Base-by-base conservation (phyloP, 2,888 invertebrate genomes). In the Branchipolynoe longqiensis region DNA sequence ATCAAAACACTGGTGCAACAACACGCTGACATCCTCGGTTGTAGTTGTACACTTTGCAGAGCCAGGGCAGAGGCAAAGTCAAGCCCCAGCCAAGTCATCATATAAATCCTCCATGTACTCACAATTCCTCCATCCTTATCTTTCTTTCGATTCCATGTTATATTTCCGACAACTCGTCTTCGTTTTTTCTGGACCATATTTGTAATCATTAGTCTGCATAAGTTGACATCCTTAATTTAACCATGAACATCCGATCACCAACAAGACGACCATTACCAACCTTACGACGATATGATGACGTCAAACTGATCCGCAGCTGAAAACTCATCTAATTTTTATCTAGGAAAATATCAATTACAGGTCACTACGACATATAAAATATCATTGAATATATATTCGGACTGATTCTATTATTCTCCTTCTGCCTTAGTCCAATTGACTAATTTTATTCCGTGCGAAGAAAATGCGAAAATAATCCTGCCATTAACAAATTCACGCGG, bases 121-220 rank as follows among this genome's bases (percentile, higher is more conserved):
- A 84, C 84, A 14, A 40, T 38, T 62, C 62, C 48, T 3, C 82
- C 85, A 36, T 81, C 85, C 48, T 84, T 86, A 12, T 31, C 36
- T 38, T 82, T 82, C 64, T 78, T 86, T 25, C 85, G 41, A 40
- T 69, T 82, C 74, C 86, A 85, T 18, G 64, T 58, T 56, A 86
- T 85, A 54, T 82, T 86, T 31, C 87, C 87, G 33, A 87, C 84
- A 12, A 87, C 87, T 58, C 87, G 33, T 81, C 86, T 85, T 33
- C 86, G 82, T 33, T 86, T 87, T 78, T 87, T 87, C 28, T 81
- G 81, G 12, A 85, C 62, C 85, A 85, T 86, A 28, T 69, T 84
- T 62, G 62, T 73, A 33, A 84, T 25, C 48, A 84, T 78, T 78
- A 31, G 12, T 78, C 31, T 41, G 3, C 78, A 41, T 2, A 31